Evolutionary conservation across 92 coral and sea anemone genomes (phyloP).

Genomic region (Zoanthus solanderi): DNA sequence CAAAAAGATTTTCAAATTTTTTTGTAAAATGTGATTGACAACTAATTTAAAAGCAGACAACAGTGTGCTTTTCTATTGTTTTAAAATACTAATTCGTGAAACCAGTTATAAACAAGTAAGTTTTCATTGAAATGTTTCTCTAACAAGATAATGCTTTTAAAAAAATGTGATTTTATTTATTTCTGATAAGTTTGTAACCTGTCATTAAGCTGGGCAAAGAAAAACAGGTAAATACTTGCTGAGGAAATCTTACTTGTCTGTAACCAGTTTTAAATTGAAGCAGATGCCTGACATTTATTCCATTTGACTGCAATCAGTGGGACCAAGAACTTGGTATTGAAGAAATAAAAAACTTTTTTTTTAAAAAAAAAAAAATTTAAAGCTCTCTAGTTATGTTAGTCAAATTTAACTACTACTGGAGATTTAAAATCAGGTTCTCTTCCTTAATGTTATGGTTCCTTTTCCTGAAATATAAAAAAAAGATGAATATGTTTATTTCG

Average conservation of each 20-base stretch:
- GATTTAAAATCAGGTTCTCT: slow-evolving; percentile 5
- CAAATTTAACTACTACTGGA: background rate
- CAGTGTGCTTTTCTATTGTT: no score
- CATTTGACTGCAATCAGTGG: background rate
- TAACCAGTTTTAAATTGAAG: no score
- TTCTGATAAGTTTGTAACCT: background rate
- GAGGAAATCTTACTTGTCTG: background rate
- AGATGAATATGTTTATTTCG: no score
- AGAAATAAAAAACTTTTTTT: background rate
- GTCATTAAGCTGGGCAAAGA: background rate
- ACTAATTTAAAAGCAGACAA: no score
- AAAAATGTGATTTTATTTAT: no score
- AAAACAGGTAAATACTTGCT: background rate
- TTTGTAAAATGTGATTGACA: no score
- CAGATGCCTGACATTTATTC: background rate
- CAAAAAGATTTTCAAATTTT: no score
- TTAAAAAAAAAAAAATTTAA: background rate
- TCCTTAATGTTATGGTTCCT: background rate
- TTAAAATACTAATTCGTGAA: no score
- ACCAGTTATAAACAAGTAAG: no score
- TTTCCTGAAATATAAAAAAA: background rate
- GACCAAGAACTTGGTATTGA: background rate
- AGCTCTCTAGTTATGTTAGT: background rate
- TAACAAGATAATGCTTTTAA: no score
- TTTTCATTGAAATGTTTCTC: no score